These are phyloP conservation scores for Cheilosia variabilis DNA, from an alignment of 2,888 invertebrate species.

Conservation along the genomic window DNA sequence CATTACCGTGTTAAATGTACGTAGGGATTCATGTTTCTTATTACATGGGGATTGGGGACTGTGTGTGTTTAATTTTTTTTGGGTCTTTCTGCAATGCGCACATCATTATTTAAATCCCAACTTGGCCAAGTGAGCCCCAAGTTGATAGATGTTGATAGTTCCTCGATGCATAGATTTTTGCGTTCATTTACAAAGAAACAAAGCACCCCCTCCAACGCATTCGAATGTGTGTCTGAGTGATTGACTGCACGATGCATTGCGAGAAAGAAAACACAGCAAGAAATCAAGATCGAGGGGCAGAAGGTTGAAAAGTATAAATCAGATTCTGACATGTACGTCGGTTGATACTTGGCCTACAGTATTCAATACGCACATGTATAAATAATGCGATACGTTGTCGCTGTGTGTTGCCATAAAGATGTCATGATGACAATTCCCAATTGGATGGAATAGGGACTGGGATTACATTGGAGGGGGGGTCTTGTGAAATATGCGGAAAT, in stretches of 20 bases:
- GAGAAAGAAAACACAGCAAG: not conserved
- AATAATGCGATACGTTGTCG: constrained; percentile 46
- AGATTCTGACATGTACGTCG: constrained; percentile 47
- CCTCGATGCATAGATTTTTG: no score
- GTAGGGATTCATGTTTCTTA: not conserved
- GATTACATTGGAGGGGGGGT: not conserved
- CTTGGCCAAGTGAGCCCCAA: constrained; percentile 24
- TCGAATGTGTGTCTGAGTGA: not conserved
- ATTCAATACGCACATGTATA: constrained; percentile 19
- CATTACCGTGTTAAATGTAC: constrained; percentile 40
- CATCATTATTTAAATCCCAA: constrained; percentile 32
- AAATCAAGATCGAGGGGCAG: constrained; percentile 26
- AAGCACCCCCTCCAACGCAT: not conserved
- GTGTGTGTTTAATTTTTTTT: constrained; percentile 23
- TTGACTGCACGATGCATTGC: not conserved
- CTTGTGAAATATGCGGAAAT: constrained; percentile 1
- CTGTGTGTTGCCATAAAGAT: constrained; percentile 44
- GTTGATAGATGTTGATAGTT: not conserved
- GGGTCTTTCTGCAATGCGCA: constrained; percentile 35
- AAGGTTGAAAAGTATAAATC: constrained; percentile 55
- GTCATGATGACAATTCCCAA: constrained; percentile 34
- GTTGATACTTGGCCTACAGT: constrained; percentile 42
- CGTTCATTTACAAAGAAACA: no score
- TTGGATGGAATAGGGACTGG: not conserved
- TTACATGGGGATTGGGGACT: constrained; percentile 20